Evolutionary conservation across 2,797 vertebrate genomes (phyloP).

Genomic region (Necrosyrtes monachus): DNA sequence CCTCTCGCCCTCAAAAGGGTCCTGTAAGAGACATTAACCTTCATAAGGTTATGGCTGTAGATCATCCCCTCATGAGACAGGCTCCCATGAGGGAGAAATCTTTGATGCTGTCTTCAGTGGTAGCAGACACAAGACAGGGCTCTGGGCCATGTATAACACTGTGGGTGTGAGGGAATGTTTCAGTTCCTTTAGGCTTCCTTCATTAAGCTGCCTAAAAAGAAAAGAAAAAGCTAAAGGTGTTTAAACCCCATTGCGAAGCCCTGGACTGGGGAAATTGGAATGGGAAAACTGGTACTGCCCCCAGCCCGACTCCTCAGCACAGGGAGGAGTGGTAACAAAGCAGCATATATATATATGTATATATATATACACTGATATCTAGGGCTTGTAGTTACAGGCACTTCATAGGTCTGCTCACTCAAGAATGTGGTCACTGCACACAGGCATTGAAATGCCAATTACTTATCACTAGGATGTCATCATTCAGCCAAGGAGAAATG

Average conservation of each 20-base stretch:
- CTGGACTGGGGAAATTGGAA: not conserved
- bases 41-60: not conserved
- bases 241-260: not conserved
- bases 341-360: rapidly evolving
- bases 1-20: not conserved
- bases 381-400: not conserved
- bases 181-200: not conserved
- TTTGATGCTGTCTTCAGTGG: not conserved
- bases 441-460: not conserved
- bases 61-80: not conserved
- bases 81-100: not conserved
- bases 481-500: not conserved
- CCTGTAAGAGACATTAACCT: not conserved
- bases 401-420: not conserved
- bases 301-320: not conserved
- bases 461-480: not conserved
- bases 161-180: not conserved
- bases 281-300: not conserved
- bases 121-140: not conserved
- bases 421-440: not conserved
- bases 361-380: too few relatives aligned
- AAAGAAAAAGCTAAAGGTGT: not conserved
- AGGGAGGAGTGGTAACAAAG: not conserved
- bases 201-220: not conserved
- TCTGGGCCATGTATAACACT: not conserved